phyloP scores from a whole-genome alignment of 1,140 invertebrate genomes.

The Trachelipus rathkii region DNA sequence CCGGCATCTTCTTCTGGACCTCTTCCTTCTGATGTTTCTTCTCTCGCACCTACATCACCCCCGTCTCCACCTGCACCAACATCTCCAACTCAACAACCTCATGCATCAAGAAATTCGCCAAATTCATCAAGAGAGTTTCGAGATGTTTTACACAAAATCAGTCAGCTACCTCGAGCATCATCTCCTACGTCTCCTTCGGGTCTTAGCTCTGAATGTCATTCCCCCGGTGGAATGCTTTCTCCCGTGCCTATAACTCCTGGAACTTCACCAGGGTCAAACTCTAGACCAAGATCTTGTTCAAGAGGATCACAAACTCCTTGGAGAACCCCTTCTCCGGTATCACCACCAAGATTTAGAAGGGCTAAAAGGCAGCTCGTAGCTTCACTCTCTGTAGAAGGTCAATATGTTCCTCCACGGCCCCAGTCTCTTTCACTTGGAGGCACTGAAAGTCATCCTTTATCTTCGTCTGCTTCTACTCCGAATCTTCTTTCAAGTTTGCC shows the following conservation, averaged over 20 bases:
- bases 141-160: constrained; percentile 36
- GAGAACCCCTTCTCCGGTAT: neutral
- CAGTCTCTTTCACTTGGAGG: constrained; percentile 28
- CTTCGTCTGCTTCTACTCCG: constrained; percentile 33
- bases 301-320: neutral
- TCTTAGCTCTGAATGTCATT: neutral
- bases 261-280: neutral
- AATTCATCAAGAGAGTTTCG: constrained; percentile 25
- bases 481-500: constrained; percentile 30
- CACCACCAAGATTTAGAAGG: neutral
- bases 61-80: constrained; percentile 36
- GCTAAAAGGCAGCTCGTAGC: constrained; percentile 23
- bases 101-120: neutral
- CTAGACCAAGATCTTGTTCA: neutral
- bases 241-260: neutral
- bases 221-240: constrained; percentile 12
- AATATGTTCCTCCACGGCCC: constrained; percentile 21
- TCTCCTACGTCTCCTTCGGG: constrained; percentile 13
- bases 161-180: constrained; percentile 30
- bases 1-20: constrained; percentile 33
- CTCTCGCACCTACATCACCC: constrained; percentile 32
- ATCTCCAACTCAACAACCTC: constrained; percentile 29
- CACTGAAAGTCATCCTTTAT: constrained; percentile 20
- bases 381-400: constrained; percentile 29
- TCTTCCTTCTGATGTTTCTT: constrained; percentile 33